Conservation (phyloP, 64 coral and sea anemone species). For the Montipora cactus region DNA sequence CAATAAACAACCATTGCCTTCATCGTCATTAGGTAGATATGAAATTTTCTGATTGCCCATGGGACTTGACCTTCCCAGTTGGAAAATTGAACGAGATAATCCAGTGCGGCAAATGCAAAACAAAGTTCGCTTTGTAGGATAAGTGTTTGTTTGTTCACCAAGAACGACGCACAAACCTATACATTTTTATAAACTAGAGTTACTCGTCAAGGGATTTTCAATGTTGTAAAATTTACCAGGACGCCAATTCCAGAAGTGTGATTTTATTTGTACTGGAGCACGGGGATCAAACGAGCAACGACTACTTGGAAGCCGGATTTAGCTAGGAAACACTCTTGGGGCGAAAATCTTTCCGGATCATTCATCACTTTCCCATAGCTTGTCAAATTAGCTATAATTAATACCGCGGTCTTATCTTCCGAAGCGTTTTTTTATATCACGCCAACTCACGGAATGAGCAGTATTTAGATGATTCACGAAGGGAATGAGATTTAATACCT, state of each 20-base stretch:
- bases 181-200: background rate
- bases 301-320: background rate
- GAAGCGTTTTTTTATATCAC: background rate
- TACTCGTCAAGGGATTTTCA: background rate
- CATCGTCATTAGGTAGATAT: background rate
- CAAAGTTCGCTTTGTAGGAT: background rate
- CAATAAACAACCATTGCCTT: background rate
- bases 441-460: background rate
- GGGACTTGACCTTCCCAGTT: background rate
- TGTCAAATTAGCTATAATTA: background rate
- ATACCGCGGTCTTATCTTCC: background rate
- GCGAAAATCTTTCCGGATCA: slow-evolving; percentile 26
- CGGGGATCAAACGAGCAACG: background rate
- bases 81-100: background rate
- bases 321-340: background rate
- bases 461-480: background rate
- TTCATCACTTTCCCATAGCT: background rate
- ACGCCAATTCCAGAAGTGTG: background rate
- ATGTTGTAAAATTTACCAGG: background rate
- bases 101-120: background rate
- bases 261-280: background rate
- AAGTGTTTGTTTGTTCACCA: background rate
- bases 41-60: background rate
- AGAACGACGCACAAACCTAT: background rate
- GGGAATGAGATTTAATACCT: background rate